Conservation (phyloP, 1,140 invertebrate genomes). For the Limonius californicus region DNA sequence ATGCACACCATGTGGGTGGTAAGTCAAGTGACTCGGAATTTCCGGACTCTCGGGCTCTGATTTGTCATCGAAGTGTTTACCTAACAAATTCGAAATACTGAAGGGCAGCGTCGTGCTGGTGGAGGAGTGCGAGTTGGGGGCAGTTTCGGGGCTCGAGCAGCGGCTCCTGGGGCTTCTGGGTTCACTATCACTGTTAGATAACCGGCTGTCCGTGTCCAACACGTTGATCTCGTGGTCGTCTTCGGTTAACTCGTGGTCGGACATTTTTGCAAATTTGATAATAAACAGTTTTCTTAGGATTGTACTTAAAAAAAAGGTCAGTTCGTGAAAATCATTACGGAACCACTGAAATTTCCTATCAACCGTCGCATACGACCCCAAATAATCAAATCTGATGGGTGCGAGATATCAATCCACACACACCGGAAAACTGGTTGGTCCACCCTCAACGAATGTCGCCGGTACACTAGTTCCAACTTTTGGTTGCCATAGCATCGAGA, state of each 20-base stretch:
- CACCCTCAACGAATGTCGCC: conserved; percentile 30
- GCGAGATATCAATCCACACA: too few species aligned
- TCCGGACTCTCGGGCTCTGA: conserved; percentile 24
- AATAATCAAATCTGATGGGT: too few species aligned
- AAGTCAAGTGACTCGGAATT: conserved; percentile 34
- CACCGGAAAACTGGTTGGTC: background rate
- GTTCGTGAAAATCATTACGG: too few species aligned
- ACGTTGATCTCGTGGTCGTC: conserved; percentile 49
- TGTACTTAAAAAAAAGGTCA: too few species aligned
- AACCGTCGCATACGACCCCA: too few species aligned
- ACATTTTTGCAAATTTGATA: too few species aligned
- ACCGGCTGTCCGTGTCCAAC: conserved; percentile 53
- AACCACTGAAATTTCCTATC: too few species aligned
- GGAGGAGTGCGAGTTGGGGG: conserved; percentile 49
- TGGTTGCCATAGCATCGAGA: conserved; percentile 46
- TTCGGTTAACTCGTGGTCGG: conserved; percentile 45
- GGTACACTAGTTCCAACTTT: conserved; percentile 36
- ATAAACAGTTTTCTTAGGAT: too few species aligned
- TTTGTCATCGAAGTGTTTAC: conserved; percentile 61
- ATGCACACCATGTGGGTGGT: conserved; percentile 52
- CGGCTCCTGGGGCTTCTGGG: conserved; percentile 49
- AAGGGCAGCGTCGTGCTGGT: conserved; percentile 53
- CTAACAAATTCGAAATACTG: conserved; percentile 66
- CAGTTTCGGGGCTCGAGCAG: conserved; percentile 48
- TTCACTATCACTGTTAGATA: conserved; percentile 52